A percentile compares a stretch with the other conserved stretches of the same genome.
phyloP scores from a whole-genome alignment of 2,888 invertebrate genomes.

The Hirtodrosophila cameraria region DNA sequence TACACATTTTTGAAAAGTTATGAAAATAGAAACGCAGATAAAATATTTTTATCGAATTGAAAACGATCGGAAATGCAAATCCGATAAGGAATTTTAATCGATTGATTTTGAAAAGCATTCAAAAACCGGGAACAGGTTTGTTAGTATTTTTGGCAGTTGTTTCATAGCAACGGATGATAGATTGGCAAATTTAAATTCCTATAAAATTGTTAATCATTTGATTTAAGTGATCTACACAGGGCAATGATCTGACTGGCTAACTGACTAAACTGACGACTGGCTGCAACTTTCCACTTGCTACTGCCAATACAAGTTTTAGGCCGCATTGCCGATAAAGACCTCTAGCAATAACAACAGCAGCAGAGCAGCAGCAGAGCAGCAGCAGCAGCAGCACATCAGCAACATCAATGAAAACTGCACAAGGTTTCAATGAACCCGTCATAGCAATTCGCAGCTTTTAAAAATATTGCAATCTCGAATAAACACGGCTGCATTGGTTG shows the following conservation, averaged over 20 bases:
- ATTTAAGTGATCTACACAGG: constrained; percentile 35
- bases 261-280: no score
- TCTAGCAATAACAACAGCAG: constrained; percentile 38
- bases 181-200: not conserved
- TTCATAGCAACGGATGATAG: not conserved
- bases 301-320: constrained; percentile 71
- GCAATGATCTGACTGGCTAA: constrained; percentile 53
- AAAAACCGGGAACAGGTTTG: no score
- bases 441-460: constrained; percentile 26
- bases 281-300: constrained; percentile 60
- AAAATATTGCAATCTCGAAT: constrained; percentile 42
- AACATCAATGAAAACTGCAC: constrained; percentile 5
- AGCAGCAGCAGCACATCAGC: constrained; percentile 34
- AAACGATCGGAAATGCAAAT: no score
- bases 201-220: constrained; percentile 8
- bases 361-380: constrained; percentile 10
- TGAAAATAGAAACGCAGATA: no score
- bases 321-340: constrained; percentile 59
- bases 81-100: no score
- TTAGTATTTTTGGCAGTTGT: no score
- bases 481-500: constrained; percentile 22
- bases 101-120: no score
- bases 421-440: constrained; percentile 75
- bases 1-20: no score
- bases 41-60: no score